A percentile compares a stretch with the other conserved stretches of the same genome.
Evolutionary conservation across 1,140 invertebrate species (phyloP).

Genomic region (Laupala kohalensis): DNA sequence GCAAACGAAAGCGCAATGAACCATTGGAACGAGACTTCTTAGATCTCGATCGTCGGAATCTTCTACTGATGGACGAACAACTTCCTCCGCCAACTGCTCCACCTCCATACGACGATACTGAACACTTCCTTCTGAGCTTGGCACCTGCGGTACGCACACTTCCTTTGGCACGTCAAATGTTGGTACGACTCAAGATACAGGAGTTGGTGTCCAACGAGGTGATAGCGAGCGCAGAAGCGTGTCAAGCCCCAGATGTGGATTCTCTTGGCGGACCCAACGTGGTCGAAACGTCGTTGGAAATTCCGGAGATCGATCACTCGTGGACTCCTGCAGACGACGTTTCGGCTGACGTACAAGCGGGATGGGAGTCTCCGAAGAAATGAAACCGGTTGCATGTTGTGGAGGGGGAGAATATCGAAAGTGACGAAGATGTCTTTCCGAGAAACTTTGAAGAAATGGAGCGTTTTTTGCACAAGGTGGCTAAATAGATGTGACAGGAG

Average conservation of each 20-base stretch:
- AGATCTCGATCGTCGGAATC: not conserved
- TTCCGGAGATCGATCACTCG: not conserved
- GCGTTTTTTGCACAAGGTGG: no score
- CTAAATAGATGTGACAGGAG: no score
- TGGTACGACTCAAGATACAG: conserved; percentile 27
- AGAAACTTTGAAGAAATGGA: no score
- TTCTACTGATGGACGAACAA: not conserved
- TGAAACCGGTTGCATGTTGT: no score
- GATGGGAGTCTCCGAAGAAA: no score
- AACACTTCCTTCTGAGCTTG: conserved; percentile 27
- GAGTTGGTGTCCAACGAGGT: conserved; percentile 27
- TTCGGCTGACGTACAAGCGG: no score
- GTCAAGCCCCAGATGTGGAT: not conserved
- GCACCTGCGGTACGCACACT: conserved; percentile 24
- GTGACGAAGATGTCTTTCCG: no score
- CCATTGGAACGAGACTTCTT: not conserved
- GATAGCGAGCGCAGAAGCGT: conserved; percentile 13
- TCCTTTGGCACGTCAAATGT: conserved; percentile 26
- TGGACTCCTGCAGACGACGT: not conserved
- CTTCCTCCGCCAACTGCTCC: conserved; percentile 5
- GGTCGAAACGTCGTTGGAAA: not conserved
- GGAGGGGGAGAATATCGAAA: no score
- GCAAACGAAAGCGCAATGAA: not conserved
- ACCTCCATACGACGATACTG: conserved; percentile 25
- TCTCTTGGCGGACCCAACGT: not conserved